Conservation (phyloP, 2,113 vertebrate genomes). For the Catharus fuscescens region DNA sequence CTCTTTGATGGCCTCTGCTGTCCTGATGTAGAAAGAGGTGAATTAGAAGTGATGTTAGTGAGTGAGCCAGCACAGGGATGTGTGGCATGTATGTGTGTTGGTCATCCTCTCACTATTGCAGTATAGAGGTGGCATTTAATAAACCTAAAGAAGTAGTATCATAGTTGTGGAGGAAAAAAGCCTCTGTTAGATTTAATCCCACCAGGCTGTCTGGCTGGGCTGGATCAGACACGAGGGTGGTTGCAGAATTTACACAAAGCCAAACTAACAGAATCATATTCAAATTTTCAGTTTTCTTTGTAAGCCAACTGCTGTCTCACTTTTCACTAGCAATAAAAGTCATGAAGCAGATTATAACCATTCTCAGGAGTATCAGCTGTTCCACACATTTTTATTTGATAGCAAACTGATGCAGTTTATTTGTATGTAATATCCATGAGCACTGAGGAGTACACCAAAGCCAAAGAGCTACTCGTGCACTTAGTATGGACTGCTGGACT, state of each 20-base stretch:
- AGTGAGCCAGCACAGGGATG: neutral
- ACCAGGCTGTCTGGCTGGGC: neutral
- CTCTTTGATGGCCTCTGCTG: slow-evolving; percentile 15
- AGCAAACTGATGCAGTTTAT: neutral
- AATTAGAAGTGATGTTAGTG: neutral
- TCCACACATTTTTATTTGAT: neutral
- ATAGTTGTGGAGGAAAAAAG: neutral
- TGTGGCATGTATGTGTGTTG: too few relatives aligned
- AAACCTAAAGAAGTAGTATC: neutral
- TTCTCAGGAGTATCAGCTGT: neutral
- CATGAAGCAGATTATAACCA: neutral
- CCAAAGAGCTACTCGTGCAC: neutral
- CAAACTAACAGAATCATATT: neutral
- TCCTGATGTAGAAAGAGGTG: neutral
- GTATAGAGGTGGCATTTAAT: neutral
- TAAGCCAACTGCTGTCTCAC: neutral
- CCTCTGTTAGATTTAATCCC: neutral
- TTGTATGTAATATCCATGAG: neutral
- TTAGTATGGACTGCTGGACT: neutral
- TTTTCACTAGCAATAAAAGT: neutral
- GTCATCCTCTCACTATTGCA: neutral
- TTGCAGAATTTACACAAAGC: neutral
- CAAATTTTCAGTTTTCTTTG: neutral
- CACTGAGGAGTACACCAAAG: neutral
- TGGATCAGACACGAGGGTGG: neutral